Percentiles rank a stretch among this genome's conserved stretches.
Evolutionary conservation across 2,888 invertebrate genomes (phyloP).

Genomic region (Melipona bicolor): DNA sequence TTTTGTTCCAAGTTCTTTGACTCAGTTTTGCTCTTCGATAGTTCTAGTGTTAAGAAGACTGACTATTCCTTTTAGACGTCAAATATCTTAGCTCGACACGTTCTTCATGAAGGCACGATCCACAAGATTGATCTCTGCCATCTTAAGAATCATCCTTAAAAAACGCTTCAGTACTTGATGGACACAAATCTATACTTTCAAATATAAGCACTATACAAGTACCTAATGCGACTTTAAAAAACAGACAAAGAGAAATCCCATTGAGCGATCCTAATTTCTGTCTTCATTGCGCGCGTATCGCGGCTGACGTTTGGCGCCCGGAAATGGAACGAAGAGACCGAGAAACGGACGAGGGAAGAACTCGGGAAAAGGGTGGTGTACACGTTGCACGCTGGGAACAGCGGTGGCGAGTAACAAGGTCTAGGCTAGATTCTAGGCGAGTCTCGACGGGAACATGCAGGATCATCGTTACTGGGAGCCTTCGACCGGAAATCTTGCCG

Average conservation of each 20-base stretch:
- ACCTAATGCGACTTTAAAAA: no score
- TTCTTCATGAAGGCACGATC: no score
- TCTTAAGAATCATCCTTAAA: no score
- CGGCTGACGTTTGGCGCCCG: conserved; percentile 54
- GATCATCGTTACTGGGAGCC: conserved; percentile 70
- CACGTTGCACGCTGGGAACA: conserved; percentile 1
- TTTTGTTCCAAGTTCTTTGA: no score
- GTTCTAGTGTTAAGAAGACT: no score
- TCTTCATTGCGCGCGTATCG: conserved; percentile 62
- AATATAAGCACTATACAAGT: no score
- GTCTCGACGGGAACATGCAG: conserved; percentile 52
- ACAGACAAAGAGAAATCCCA: conserved; percentile 60
- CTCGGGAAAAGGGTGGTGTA: background rate
- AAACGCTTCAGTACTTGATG: no score
- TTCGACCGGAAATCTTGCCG: conserved; percentile 70
- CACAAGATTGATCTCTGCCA: no score
- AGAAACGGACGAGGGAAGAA: background rate
- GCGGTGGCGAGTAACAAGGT: conserved; percentile 22
- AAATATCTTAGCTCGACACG: no score
- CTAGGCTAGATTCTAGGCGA: conserved; percentile 3
- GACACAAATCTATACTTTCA: no score
- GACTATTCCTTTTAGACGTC: no score
- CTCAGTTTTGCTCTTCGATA: no score
- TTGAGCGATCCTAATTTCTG: conserved; percentile 62
- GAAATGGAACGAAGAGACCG: background rate